phyloP scores from a whole-genome alignment of 2,113 vertebrate species.

The Porphyrio hochstetteri region DNA sequence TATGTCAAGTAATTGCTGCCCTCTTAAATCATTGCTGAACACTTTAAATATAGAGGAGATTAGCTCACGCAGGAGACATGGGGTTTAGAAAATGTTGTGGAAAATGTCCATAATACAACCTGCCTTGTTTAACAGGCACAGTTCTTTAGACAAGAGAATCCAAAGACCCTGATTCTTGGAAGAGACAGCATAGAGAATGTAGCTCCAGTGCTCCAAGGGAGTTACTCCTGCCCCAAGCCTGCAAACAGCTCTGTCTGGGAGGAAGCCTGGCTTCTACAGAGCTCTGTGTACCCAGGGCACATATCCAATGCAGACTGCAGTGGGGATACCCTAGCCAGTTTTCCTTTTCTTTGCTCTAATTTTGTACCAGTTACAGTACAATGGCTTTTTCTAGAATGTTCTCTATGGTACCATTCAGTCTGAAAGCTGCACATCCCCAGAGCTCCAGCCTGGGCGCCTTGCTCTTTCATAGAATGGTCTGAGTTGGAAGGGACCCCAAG shows the following conservation, averaged over 20 bases:
- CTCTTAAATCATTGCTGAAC: conserved; percentile 47
- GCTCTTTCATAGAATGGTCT: no score
- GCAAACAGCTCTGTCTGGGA: accelerated
- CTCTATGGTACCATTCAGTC: not conserved
- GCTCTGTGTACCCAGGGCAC: not conserved
- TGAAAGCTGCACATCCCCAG: not conserved
- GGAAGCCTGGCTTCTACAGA: not conserved
- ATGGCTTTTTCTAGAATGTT: not conserved
- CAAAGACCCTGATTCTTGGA: not conserved
- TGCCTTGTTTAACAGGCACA: not conserved
- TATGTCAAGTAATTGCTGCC: conserved; percentile 8
- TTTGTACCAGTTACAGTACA: not conserved
- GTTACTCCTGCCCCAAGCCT: not conserved
- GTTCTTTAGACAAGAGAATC: not conserved
- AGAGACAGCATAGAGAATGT: accelerated
- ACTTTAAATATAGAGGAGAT: conserved; percentile 68
- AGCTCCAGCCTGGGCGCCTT: not conserved
- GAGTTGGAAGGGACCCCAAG: no score
- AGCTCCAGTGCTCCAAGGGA: not conserved
- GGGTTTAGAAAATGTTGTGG: conserved; percentile 16
- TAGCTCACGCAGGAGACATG: not conserved
- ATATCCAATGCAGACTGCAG: not conserved
- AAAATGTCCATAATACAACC: conserved; percentile 20
- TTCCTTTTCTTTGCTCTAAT: not conserved
- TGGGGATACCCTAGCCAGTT: not conserved